A percentile compares a stretch with the other conserved stretches of the same genome.
Conservation (phyloP, 2,888 invertebrate genomes). For the Gymnosoma rotundatum region DNA sequence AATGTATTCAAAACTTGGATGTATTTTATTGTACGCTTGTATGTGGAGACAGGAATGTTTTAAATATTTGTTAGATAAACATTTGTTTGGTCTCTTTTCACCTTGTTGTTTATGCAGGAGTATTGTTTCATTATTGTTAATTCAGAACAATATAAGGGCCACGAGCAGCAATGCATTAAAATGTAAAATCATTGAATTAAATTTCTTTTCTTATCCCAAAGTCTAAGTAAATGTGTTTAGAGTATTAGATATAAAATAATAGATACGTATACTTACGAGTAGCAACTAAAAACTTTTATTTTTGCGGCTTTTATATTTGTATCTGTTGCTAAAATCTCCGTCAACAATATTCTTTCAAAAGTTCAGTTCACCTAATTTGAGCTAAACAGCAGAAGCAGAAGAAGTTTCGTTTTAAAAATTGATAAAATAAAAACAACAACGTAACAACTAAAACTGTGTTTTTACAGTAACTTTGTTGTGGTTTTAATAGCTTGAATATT, state of each 20-base stretch:
- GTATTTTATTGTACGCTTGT: neutral
- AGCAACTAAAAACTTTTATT: conserved; percentile 33
- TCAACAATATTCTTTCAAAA: neutral
- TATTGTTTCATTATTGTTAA: conserved; percentile 31
- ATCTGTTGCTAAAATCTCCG: conserved; percentile 12
- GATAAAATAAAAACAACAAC: neutral
- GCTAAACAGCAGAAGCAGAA: conserved; percentile 11
- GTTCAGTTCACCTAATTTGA: conserved; percentile 30
- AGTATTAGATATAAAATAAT: conserved; percentile 25
- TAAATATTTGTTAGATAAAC: conserved; percentile 45
- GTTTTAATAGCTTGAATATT: conserved; percentile 65
- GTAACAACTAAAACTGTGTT: conserved; percentile 9
- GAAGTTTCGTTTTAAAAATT: conserved; percentile 42
- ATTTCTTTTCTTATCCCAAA: too few species aligned
- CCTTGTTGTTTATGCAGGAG: conserved; percentile 2
- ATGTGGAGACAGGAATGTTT: conserved; percentile 12
- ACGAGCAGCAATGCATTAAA: conserved; percentile 1
- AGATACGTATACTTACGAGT: neutral
- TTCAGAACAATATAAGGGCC: conserved; percentile 39
- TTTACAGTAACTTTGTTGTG: conserved; percentile 51
- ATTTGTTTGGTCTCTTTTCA: conserved; percentile 3
- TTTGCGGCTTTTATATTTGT: conserved; percentile 27
- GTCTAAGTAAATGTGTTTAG: neutral
- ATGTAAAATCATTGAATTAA: neutral
- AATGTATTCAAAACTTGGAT: neutral